Conservation (phyloP, 64 coral and sea anemone genomes). For the Trachythela sp. region DNA sequence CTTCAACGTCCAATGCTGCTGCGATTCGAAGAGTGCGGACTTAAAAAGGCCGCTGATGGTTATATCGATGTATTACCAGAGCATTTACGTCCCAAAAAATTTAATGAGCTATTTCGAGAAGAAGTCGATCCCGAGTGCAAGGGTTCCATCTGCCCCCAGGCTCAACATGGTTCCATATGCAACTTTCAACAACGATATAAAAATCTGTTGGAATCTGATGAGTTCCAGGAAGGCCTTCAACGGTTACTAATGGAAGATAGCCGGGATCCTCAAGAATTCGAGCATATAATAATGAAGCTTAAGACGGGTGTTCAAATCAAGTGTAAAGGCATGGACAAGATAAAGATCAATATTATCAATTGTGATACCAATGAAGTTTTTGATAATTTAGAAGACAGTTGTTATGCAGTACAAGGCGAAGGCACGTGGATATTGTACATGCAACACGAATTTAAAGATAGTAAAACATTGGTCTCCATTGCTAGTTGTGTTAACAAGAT, state of each 20-base stretch:
- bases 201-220: not conserved
- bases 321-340: not conserved
- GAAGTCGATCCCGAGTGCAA: not conserved
- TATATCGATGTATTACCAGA: not conserved
- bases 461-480: not conserved
- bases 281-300: not conserved
- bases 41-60: not conserved
- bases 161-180: not conserved
- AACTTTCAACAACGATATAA: not conserved
- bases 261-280: not conserved
- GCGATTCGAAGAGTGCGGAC: not conserved
- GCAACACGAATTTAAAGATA: not conserved
- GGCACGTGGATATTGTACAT: not conserved
- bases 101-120: not conserved
- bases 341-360: not conserved
- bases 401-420: not conserved
- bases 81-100: not conserved
- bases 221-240: not conserved
- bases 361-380: not conserved
- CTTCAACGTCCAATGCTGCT: not conserved
- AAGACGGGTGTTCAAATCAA: not conserved
- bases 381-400: not conserved
- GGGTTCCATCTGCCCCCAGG: not conserved
- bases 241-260: not conserved
- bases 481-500: not conserved